These are phyloP conservation scores for Dunckerocampus dactyliophorus DNA, from an alignment of 2,113 vertebrate species.

Conservation along the genomic window DNA sequence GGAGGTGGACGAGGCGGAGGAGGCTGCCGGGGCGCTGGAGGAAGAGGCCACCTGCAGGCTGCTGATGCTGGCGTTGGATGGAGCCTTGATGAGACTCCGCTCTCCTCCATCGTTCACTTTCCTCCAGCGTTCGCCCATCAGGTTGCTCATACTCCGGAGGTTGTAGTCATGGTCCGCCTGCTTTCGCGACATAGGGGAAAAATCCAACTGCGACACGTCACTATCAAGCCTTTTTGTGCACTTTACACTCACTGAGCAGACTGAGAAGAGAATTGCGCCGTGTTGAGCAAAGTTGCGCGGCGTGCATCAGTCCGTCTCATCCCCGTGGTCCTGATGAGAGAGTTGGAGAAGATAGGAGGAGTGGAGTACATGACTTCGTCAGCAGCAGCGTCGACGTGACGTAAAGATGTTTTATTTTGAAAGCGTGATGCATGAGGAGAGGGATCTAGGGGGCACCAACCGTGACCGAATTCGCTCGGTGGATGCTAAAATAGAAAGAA, in stretches of 20 bases:
- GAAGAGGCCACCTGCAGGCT: constrained; percentile 67
- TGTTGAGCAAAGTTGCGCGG: constrained; percentile 36
- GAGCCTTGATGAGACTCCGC: constrained; percentile 81
- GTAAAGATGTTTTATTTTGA: constrained; percentile 48
- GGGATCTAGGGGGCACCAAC: background rate
- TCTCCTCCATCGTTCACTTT: constrained; percentile 80
- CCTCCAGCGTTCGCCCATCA: constrained; percentile 87
- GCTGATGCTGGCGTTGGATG: constrained; percentile 80
- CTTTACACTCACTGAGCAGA: background rate
- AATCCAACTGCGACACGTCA: background rate
- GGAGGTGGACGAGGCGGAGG: constrained; percentile 32
- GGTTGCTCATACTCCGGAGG: constrained; percentile 88
- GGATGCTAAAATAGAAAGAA: background rate
- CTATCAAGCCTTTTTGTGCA: background rate
- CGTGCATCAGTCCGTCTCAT: constrained; percentile 36
- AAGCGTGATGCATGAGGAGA: constrained; percentile 17
- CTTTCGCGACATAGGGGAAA: constrained; percentile 86
- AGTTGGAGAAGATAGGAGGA: constrained; percentile 46
- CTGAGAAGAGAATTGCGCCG: background rate
- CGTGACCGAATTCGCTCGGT: background rate
- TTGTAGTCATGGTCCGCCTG: constrained; percentile 88
- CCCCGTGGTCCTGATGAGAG: constrained; percentile 62
- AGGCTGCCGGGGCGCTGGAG: constrained; percentile 22
- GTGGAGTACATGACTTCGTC: constrained; percentile 52
- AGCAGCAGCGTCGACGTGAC: constrained; percentile 60